Base-by-base conservation (phyloP, 2,888 invertebrate species). In the Blomia tropicalis region DNA sequence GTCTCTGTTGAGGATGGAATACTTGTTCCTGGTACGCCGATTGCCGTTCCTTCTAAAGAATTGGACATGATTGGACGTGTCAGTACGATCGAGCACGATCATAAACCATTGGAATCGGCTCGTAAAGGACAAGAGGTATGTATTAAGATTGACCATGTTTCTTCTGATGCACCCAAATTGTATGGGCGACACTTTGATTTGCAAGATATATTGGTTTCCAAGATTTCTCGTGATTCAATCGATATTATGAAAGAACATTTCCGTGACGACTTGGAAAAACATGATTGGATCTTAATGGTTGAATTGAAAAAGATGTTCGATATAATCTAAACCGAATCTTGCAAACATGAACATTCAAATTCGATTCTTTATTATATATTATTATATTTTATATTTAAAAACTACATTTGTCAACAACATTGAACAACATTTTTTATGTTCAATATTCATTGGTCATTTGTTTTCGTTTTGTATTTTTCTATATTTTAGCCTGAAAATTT, bases 241-340 rank as follows among this genome's bases (percentile, higher is more conserved):
- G 96, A 99, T 77, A 95, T 92, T 7, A 95, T 96, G 78, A 99
- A 99, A 77, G 88, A 95, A 71, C 92, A 95, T 77, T 99, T 98
- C 83, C 82, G 98, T 67, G 95, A 95, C 70, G 98, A 99, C 75
- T 81, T 99, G 71, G 78, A 85, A 72, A 98, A 95, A 78, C 83
- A 85, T 68, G 98, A 99, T 75, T 99, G 98, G 98, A 87, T 89
- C 73, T 78, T 99, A 66, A 92, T 98, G 85, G 87, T 96, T 64
- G 95, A 98, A 77, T 78, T 99, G 72, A 99, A 99, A 79, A 96
- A 95, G 76, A 78, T 85, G 71, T 93, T 99, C 79, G 83, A 91
- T 76, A 93, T 95, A 76, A 80, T 93, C 74, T 93, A 87, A 66
- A 7, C 4, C 7, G n/a, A n/a, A n/a, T n/a, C n/a, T n/a, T n/a